Evolutionary conservation across 64 coral and sea anemone species (phyloP), one percentile per base, ranked within the genome.

Genomic region (Catalaphyllia jardinei): DNA sequence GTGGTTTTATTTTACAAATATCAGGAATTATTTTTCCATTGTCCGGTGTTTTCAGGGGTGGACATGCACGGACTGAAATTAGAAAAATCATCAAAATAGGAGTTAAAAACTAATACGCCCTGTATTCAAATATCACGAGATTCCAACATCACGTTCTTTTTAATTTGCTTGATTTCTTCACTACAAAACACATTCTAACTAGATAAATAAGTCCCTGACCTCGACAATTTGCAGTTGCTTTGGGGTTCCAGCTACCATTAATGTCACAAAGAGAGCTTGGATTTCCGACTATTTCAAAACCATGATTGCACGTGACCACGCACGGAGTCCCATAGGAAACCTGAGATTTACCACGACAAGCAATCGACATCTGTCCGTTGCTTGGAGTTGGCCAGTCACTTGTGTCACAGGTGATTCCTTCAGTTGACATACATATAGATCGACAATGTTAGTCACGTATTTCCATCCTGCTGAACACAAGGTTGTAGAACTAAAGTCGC

Each of bases 191-290:
- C 15, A 14, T 57, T 9, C 15, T 57, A 57, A 16, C 10, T 9
- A 57, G 11, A 57, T 14, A 57, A 57, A 57, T 16, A 57, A 16
- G 15, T 57, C 12, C 15, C 54, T 57, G 10, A 87, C 90, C 90
- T 92, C 9, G 63, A 71, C 90, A 92, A 10, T 28, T 76, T 5
- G 90, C 71, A 5, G 80, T 73, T 60, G 35, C 24, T 22, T 42
- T 86, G 3, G 89, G 89, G 33, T 67, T 31, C 90, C 90, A 92
- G 60, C 77, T 78, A 11, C 82, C 90, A 79, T 86, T 10, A 29
- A n/a, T 24, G 0, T 30, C 60, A 69, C 90, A 92, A 24, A 22
- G 75, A 65, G 90, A 30, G 10, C 13, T 62, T 10, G 57, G 15
- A 12, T 55, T 31, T 57, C 81, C 59, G 17, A 67, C 61, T 39